Conservation (phyloP, 2,797 vertebrate genomes). For the Corythornis leucogaster region DNA sequence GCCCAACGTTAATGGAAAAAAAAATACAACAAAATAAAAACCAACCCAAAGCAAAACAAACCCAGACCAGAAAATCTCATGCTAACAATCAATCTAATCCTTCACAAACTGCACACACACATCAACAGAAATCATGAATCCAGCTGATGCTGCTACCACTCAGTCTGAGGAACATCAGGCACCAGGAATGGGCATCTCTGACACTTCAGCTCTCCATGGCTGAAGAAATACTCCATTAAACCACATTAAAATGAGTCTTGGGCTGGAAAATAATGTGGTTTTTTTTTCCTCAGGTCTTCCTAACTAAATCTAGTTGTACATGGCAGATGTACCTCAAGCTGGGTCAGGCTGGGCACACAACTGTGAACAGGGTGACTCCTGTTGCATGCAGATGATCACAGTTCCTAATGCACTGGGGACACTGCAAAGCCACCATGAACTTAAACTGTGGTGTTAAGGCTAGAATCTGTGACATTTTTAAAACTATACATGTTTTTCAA, state of each 20-base stretch:
- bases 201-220: neutral
- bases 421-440: neutral
- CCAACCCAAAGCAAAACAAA: too few relatives aligned
- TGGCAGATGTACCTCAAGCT: neutral
- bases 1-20: neutral
- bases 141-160: neutral
- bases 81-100: neutral
- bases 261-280: neutral
- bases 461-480: neutral
- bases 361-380: neutral
- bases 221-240: slow-evolving; percentile 4
- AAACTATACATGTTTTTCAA: neutral
- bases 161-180: neutral
- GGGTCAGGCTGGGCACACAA: neutral
- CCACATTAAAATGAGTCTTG: neutral
- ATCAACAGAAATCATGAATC: neutral
- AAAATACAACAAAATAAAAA: too few relatives aligned
- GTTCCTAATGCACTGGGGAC: neutral
- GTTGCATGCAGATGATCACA: neutral
- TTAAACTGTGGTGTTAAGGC: neutral
- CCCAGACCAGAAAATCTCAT: neutral
- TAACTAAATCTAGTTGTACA: neutral
- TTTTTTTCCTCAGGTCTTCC: neutral
- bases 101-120: neutral
- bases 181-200: neutral